Base-by-base conservation (phyloP, 1,140 invertebrate species). In the Cyrtorhinus lividipennis region DNA sequence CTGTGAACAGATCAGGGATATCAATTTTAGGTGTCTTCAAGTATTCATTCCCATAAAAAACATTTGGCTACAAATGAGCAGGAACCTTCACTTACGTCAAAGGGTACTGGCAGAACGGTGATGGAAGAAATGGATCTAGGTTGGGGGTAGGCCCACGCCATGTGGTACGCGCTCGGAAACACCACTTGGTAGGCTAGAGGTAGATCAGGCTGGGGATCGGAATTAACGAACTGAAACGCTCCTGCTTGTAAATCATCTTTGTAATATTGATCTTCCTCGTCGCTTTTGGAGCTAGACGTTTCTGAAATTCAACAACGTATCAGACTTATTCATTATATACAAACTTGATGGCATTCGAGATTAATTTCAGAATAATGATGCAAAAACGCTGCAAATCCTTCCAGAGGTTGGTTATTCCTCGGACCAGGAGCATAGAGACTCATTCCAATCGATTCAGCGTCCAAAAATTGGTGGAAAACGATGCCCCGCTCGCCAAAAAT, bases 121-220 rank as follows among this genome's bases (percentile, higher is more conserved):
- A 92, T 78, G 66, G 79, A 79, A 0, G 83, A 89, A 44, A 94
- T 73, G 15, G 82, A 78, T 53, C 90, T 74, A 0, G 88, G 87
- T 69, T 90, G 83, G 1, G 87, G 87, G 73, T 93, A 94, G 24
- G 83, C 75, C 90, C 91, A 94, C 0, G 85, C 81, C 79, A 94
- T 87, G 0, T 81, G 78, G 53, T 79, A 76, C 65, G 73, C 71
- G 24, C 75, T 75, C 56, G 77, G 77, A 70, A 82, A 82, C 65
- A 81, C 75, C 1, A 81, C 75, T 72, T 86, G 84, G 74, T 87
- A 87, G 2, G 84, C 80, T 68, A 83, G 77, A 2, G 85, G 85
- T 20, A 82, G 66, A 64, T 83, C 80, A 10, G 79, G 77, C 1
- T 73, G 72, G 63, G 57, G 66, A 10, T 27, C 26, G 45, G 73